Evolutionary conservation across 2,113 vertebrate species (phyloP).

Genomic region (Ammodytes marinus): DNA sequence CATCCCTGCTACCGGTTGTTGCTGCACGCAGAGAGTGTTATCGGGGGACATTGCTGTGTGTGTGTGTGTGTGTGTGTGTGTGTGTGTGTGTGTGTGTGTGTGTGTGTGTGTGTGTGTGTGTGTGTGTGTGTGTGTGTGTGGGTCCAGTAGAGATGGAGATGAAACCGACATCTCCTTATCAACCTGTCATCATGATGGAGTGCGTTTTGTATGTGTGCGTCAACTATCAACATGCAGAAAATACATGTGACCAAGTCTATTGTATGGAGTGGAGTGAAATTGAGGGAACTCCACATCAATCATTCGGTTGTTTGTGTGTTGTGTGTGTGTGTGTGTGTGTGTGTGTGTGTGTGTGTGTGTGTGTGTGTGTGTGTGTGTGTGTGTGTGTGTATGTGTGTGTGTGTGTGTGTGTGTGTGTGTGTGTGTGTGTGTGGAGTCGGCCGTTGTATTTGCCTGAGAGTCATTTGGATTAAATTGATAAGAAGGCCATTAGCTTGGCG

Average conservation of each 20-base stretch:
- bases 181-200: too few relatives aligned
- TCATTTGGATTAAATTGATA: slow-evolving; percentile 74
- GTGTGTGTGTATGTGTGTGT: slow-evolving; percentile 2
- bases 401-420: slow-evolving; percentile 34
- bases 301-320: slow-evolving; percentile 14
- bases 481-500: slow-evolving; percentile 71
- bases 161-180: too few relatives aligned
- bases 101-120: slow-evolving; percentile 11
- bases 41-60: neutral
- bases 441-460: slow-evolving; percentile 55
- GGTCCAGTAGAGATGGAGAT: too few relatives aligned
- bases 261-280: too few relatives aligned
- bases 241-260: too few relatives aligned
- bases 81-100: neutral
- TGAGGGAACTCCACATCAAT: too few relatives aligned
- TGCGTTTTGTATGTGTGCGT: too few relatives aligned
- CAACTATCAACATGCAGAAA: too few relatives aligned
- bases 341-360: slow-evolving; percentile 5
- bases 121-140: slow-evolving; percentile 40
- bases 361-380: neutral
- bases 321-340: slow-evolving; percentile 34
- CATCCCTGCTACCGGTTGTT: too few relatives aligned
- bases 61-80: slow-evolving; percentile 5
- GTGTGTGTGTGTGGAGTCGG: slow-evolving; percentile 51
- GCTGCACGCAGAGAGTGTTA: too few relatives aligned